Evolutionary conservation across 2,797 vertebrate species (phyloP), one percentile per base, ranked within the genome.

Genomic region (Petrocephalus sullivani): DNA sequence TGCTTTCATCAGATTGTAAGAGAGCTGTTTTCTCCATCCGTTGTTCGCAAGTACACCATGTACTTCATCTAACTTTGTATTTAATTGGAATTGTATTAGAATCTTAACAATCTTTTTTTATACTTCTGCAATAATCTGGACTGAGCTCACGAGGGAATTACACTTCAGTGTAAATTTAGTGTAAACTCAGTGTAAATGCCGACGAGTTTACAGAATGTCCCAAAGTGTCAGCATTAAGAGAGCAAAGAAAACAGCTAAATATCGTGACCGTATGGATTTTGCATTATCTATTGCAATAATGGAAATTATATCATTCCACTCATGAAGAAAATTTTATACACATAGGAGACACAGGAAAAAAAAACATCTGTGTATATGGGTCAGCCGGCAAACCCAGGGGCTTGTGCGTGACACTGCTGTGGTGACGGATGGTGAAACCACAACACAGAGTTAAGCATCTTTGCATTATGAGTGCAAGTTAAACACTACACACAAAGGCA

Each of bases 1-100:
- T 10, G 28, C 54, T 8, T 93, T 97, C 91, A 97, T 94, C 67
- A 99, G 96, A 92, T 99, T 97, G 0, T 99, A 98, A 0, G 98
- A n/a, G 10, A 23, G 46, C 49, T 82, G 21, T 21, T 16, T 23
- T 46, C 12, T 84, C n/a, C 49, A 98, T 37, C 33, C 33, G 0
- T 54, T 57, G 28, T 60, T 58, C 41, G 41, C 23, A n/a, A 86
- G 10, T n/a, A 53, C 84, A 19, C 16, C 21, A 86, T 49, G 41
- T 49, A 28, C 19, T 81, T 81, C 14, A 8, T 21, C 41, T 81
- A 19, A 37, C 16, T 46, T 71, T 0, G 4, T 6, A 71, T 51
- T 51, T 51, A 49, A 46, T 23, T 49, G 4, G 2, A 82, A 53
- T n/a, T 54, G 46, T 84, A 54, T 54, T 87, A 56, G 3, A 57